These are phyloP conservation scores for Lasiurus borealis DNA, from an alignment of 2,113 vertebrate genomes.

Conservation along the genomic window DNA sequence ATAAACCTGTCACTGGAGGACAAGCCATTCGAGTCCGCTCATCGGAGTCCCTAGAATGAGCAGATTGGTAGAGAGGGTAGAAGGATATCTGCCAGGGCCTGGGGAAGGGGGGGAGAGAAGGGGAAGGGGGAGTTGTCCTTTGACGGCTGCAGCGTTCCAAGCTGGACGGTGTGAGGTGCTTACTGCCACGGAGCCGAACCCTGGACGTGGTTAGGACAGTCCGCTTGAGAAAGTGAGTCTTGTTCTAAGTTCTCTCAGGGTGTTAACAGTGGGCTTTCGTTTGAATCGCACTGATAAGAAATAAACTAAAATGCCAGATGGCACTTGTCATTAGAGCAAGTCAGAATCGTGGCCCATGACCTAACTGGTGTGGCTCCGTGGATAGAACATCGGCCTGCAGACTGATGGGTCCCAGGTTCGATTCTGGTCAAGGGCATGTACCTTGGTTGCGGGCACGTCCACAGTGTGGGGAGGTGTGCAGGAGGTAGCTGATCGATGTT, in stretches of 20 bases:
- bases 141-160: background rate
- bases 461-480: too few relatives aligned
- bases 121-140: too few relatives aligned
- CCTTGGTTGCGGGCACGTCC: too few relatives aligned
- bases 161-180: background rate
- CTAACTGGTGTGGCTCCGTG: too few relatives aligned
- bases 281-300: background rate
- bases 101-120: too few relatives aligned
- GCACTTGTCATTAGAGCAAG: background rate
- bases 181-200: accelerated
- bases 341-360: background rate
- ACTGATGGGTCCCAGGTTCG: too few relatives aligned
- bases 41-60: accelerated
- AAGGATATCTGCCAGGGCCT: background rate
- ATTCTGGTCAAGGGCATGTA: too few relatives aligned
- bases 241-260: background rate
- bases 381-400: too few relatives aligned
- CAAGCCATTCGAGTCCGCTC: accelerated
- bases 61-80: accelerated
- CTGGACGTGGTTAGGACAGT: background rate
- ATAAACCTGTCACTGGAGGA: background rate
- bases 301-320: background rate
- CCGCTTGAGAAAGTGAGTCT: background rate
- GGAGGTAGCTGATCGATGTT: too few relatives aligned
- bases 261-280: background rate